Evolutionary conservation across 2,888 invertebrate genomes (phyloP).

Genomic region (Sminthurinus aureus): DNA sequence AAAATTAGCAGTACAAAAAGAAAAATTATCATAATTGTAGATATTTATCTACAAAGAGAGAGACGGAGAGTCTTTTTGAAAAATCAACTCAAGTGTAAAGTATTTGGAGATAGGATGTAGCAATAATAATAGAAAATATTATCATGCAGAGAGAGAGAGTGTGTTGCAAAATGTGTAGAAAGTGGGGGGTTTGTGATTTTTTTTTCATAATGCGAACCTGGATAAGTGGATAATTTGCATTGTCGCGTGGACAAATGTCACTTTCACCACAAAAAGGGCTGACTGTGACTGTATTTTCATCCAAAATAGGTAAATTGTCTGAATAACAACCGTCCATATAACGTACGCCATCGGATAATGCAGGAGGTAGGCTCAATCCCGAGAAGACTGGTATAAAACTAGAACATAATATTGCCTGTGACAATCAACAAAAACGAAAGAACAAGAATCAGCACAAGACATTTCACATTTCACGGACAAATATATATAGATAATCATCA

Average conservation of each 20-base stretch:
- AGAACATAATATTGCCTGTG: constrained; percentile 69
- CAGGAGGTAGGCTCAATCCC: constrained; percentile 67
- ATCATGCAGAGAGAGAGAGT: not conserved
- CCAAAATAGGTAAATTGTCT: constrained; percentile 67
- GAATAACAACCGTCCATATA: constrained; percentile 70
- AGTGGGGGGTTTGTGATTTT: not conserved
- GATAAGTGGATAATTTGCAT: constrained; percentile 61
- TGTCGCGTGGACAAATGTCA: constrained; percentile 66
- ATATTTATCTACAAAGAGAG: too few species aligned
- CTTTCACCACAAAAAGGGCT: constrained; percentile 69
- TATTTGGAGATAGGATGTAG: constrained; percentile 1
- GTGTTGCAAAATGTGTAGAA: not conserved
- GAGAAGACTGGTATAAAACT: constrained; percentile 69
- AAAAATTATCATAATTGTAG: too few species aligned
- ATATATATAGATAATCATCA: too few species aligned
- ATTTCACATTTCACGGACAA: too few species aligned
- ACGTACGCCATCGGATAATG: constrained; percentile 61
- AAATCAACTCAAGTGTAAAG: not conserved
- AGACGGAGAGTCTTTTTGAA: not conserved
- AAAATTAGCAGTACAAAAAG: too few species aligned
- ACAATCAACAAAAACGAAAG: constrained; percentile 69
- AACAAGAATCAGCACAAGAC: constrained; percentile 78
- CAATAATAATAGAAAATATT: not conserved
- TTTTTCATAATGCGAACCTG: constrained; percentile 56
- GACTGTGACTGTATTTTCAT: constrained; percentile 68